Percentiles rank a stretch among this genome's conserved stretches.
phyloP scores from a whole-genome alignment of 2,888 invertebrate genomes.

The Gymnosoma rotundatum region DNA sequence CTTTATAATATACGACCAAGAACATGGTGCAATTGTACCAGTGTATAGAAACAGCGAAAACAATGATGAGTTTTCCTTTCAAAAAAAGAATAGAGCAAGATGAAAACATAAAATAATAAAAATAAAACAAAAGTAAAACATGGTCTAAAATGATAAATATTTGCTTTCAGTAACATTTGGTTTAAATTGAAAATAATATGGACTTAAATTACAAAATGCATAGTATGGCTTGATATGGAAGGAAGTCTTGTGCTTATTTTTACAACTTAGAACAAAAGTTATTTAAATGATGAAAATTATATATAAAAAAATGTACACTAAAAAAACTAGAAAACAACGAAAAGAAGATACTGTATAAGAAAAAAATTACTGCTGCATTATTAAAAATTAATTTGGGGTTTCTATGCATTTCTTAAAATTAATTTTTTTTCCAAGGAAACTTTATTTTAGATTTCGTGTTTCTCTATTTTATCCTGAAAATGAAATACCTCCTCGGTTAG shows the following conservation, averaged over 20 bases:
- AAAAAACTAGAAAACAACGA: neutral
- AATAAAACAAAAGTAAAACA: conserved; percentile 46
- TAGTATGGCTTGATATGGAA: neutral
- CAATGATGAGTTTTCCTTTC: conserved; percentile 54
- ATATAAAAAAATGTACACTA: neutral
- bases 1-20: conserved; percentile 39
- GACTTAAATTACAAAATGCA: conserved; percentile 33
- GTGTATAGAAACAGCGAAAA: neutral
- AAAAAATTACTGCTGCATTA: no score
- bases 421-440: no score
- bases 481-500: no score
- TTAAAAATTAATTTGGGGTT: no score
- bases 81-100: conserved; percentile 22
- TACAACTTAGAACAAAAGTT: conserved; percentile 21
- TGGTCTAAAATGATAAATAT: conserved; percentile 64
- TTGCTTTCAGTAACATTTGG: conserved; percentile 53
- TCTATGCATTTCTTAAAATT: no score
- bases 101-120: conserved; percentile 28
- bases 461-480: no score
- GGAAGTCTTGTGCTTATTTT: conserved; percentile 1
- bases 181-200: conserved; percentile 54
- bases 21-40: neutral
- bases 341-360: neutral
- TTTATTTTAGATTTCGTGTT: no score
- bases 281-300: neutral